phyloP scores from a whole-genome alignment of 2,113 vertebrate species.

The Aspiorhynchus laticeps region DNA sequence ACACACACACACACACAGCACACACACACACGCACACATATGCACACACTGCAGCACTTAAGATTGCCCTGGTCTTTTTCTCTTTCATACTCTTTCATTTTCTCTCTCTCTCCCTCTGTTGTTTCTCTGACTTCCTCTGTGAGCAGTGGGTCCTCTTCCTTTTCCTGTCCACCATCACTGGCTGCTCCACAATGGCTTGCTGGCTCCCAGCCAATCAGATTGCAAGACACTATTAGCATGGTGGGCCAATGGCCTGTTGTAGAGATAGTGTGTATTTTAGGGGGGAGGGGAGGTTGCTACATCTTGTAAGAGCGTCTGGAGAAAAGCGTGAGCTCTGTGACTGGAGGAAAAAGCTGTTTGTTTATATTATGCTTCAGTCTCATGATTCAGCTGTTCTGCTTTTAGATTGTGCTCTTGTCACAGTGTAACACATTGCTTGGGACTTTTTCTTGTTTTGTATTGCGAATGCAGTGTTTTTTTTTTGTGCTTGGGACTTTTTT shows the following conservation, averaged over 20 bases:
- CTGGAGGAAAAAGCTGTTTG: constrained; percentile 47
- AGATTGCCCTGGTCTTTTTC: not conserved
- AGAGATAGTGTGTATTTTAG: constrained; percentile 50
- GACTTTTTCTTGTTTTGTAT: not conserved
- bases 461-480: no score
- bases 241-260: constrained; percentile 63
- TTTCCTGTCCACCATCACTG: constrained; percentile 85
- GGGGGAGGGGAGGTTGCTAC: constrained; percentile 27
- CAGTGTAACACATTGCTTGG: not conserved
- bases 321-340: constrained; percentile 43
- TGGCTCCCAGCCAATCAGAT: constrained; percentile 83
- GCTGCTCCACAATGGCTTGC: constrained; percentile 80
- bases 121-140: constrained; percentile 88
- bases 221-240: constrained; percentile 68
- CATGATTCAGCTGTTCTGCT: constrained; percentile 49
- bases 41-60: not conserved
- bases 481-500: no score
- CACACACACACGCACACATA: no score
- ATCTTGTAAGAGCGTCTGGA: constrained; percentile 40
- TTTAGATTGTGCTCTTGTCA: not conserved
- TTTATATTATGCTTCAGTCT: constrained; percentile 32
- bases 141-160: constrained; percentile 87
- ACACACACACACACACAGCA: constrained; percentile 26
- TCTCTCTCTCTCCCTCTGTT: constrained; percentile 60
- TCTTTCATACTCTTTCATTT: constrained; percentile 3